These are phyloP conservation scores for Tryphoninae sp. DNA, from an alignment of 2,888 invertebrate species.

Conservation along the genomic window DNA sequence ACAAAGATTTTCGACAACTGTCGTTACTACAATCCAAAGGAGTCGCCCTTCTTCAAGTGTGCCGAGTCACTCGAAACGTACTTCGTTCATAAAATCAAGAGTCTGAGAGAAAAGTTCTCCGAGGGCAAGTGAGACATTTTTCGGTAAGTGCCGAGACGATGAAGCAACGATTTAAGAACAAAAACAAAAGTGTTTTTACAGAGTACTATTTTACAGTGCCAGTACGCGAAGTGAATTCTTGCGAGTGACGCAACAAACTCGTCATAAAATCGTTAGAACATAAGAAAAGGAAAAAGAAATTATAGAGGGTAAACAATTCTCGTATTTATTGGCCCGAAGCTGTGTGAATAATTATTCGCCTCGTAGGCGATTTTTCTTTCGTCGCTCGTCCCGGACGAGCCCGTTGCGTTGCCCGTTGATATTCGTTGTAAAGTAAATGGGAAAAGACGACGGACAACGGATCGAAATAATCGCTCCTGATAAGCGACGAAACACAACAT, in stretches of 20 bases:
- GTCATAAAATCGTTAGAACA: not conserved
- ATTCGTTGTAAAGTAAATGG: too few relatives aligned
- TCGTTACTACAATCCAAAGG: constrained; percentile 97
- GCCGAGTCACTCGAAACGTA: constrained; percentile 97
- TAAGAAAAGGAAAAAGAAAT: not conserved
- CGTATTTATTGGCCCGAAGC: not conserved
- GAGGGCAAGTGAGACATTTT: constrained; percentile 81
- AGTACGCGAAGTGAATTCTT: constrained; percentile 30
- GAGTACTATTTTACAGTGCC: constrained; percentile 36
- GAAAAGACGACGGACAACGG: not conserved
- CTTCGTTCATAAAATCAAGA: constrained; percentile 96
- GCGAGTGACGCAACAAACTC: not conserved
- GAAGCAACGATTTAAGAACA: not conserved
- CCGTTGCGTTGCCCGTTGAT: too few relatives aligned
- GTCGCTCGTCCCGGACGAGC: not conserved
- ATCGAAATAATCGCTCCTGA: constrained; percentile 13
- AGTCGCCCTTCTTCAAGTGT: constrained; percentile 97
- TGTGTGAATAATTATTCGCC: not conserved
- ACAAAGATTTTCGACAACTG: constrained; percentile 99
- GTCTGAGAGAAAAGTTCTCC: constrained; percentile 91
- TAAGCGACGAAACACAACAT: not conserved
- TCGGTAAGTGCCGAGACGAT: not conserved
- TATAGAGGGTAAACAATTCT: not conserved
- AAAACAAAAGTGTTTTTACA: constrained; percentile 37
- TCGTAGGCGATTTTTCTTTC: not conserved